Evolutionary conservation across 2,797 vertebrate genomes (phyloP), one percentile per base, ranked within the genome.

Genomic region (Sciaenops ocellatus): DNA sequence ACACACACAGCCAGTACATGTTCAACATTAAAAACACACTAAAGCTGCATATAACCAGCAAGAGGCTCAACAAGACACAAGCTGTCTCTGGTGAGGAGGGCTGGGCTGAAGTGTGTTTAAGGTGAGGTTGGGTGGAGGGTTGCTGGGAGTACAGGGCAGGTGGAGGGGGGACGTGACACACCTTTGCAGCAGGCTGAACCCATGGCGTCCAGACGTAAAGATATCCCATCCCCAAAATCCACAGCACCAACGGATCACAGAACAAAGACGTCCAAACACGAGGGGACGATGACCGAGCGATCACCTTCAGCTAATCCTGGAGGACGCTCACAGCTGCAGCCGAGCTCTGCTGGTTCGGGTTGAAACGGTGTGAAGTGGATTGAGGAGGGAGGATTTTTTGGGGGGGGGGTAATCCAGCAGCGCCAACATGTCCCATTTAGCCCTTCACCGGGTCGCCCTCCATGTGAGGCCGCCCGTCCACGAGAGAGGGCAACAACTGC

Each of bases 151-250:
- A 3, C 0, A 0, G 30, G 30, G 8, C 10, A 30, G 5, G 1
- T 16, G 9, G 34, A 55, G 63, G 4, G 24, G 15, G 28, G 81
- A 97, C 97, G 17, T 20, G 82, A 97, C 97, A 92, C 93, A 97
- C 97, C 97, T 98, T 94, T 85, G 76, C 90, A 96, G 87, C 96
- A 96, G 82, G 95, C 93, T 85, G 96, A 96, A 92, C 97, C 97
- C 96, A 97, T 97, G 93, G 90, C 90, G 92, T 95, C 95, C 93
- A 87, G 90, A 83, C 79, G 90, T 86, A 82, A 83, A 89, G 79
- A 90, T 83, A 71, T 93, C 92, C 94, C 95, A 94, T 94, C 92
- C 90, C 87, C 93, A 85, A 34, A 93, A 55, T 84, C 51, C 64
- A 54, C 30, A 48, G 42, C 3, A 16, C 0, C 28, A 4, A 3